phyloP scores from a whole-genome alignment of 2,888 invertebrate genomes.

The Tetrapedia diversipes region DNA sequence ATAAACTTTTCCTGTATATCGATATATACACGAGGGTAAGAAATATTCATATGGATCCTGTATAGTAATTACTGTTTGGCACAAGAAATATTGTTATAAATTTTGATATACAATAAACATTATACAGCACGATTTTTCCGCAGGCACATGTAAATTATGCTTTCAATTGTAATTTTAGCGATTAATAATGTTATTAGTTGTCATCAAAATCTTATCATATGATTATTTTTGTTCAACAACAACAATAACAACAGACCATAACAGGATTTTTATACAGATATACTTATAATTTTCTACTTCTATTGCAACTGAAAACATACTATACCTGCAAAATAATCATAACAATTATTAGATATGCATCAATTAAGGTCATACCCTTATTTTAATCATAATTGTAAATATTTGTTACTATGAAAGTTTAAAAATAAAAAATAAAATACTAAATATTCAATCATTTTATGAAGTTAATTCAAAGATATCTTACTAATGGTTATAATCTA shows the following conservation, averaged over 20 bases:
- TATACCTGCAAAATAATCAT: conserved; percentile 32
- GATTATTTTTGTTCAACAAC: conserved; percentile 51
- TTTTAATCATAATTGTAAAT: conserved; percentile 1
- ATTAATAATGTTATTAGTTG: conserved; percentile 7
- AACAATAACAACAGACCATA: conserved; percentile 56
- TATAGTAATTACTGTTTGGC: conserved; percentile 50
- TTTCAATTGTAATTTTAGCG: conserved; percentile 37
- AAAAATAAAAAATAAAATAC: conserved; percentile 23
- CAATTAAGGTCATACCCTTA: conserved; percentile 20
- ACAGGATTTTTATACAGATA: conserved; percentile 56
- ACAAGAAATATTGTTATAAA: conserved; percentile 48
- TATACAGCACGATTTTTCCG: conserved; percentile 34
- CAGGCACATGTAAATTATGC: conserved; percentile 41
- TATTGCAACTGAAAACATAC: conserved; percentile 39
- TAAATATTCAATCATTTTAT: conserved; percentile 11
- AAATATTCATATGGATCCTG: conserved; percentile 41
- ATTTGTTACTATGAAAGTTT: not conserved
- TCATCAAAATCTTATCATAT: conserved; percentile 42
- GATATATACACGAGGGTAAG: conserved; percentile 43
- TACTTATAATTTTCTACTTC: conserved; percentile 40
- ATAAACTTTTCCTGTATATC: conserved; percentile 20
- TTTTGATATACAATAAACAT: conserved; percentile 44
- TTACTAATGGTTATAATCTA: conserved; percentile 47
- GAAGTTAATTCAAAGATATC: conserved; percentile 24
- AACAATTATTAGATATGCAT: conserved; percentile 1